Percentiles rank a stretch among this genome's conserved stretches.
These are phyloP conservation scores for Microcebus murinus DNA, from an alignment of 2,113 vertebrate genomes.

Conservation along the genomic window DNA sequence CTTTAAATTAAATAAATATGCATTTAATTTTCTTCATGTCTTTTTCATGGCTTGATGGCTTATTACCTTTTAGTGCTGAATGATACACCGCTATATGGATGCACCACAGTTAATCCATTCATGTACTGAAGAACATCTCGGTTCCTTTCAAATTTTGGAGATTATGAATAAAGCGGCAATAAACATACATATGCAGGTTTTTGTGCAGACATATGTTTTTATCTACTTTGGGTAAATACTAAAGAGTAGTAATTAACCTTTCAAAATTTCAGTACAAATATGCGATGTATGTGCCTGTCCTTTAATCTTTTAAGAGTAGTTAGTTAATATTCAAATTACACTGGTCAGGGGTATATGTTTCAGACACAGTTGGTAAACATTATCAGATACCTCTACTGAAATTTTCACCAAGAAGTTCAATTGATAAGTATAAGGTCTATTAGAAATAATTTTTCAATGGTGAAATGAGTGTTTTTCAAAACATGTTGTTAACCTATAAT, in stretches of 20 bases:
- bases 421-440: not conserved
- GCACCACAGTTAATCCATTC: not conserved
- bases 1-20: not conserved
- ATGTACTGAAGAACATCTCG: not conserved
- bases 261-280: not conserved
- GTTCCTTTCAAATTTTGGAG: not conserved
- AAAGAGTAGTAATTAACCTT: not conserved
- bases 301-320: not conserved
- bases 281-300: not conserved
- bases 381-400: not conserved
- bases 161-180: slow-evolving; percentile 25
- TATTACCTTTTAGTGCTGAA: not conserved
- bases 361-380: not conserved
- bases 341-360: not conserved
- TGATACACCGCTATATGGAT: not conserved
- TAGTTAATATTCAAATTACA: not conserved
- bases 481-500: not conserved
- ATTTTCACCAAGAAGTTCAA: not conserved
- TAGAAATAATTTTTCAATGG: not conserved
- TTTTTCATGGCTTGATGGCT: not conserved
- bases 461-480: not conserved
- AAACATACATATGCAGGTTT: too few species aligned
- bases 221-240: not conserved
- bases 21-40: not conserved
- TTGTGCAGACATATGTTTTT: not conserved